Percentiles rank a stretch among this genome's conserved stretches.
These are phyloP conservation scores for Pristis pectinata DNA, from an alignment of 2,797 vertebrate species.

Conservation along the genomic window DNA sequence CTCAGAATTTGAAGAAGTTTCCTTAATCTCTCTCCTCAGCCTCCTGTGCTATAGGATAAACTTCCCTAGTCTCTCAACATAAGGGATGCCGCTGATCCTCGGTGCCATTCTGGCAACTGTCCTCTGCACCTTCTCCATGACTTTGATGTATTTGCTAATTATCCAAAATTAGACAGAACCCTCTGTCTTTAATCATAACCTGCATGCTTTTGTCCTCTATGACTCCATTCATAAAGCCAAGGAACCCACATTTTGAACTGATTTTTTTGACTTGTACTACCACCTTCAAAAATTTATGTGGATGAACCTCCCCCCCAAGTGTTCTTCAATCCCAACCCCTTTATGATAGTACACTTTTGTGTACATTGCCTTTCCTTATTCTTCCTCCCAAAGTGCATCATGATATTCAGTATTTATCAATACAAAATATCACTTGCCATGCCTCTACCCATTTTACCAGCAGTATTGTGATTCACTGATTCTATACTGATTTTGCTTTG, in stretches of 20 bases:
- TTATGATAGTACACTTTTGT: neutral
- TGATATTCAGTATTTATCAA: neutral
- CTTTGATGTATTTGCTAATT: neutral
- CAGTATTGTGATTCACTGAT: neutral
- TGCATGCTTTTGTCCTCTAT: neutral
- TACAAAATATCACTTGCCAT: neutral
- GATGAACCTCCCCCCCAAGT: neutral
- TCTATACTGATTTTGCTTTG: neutral
- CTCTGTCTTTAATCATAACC: neutral
- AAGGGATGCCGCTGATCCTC: neutral
- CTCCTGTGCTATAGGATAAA: neutral
- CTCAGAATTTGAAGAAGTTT: neutral
- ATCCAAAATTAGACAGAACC: neutral
- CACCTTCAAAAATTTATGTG: neutral
- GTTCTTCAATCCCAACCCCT: too few species aligned
- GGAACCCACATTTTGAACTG: neutral
- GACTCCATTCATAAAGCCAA: neutral
- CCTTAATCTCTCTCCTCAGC: neutral
- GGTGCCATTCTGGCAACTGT: neutral
- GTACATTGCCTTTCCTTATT: neutral
- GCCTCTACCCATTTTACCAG: neutral
- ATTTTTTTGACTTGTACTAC: neutral
- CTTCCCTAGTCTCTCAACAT: neutral
- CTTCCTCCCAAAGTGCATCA: neutral
- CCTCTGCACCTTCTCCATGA: neutral